phyloP scores from a whole-genome alignment of 2,888 invertebrate species.

The Neria commutata region DNA sequence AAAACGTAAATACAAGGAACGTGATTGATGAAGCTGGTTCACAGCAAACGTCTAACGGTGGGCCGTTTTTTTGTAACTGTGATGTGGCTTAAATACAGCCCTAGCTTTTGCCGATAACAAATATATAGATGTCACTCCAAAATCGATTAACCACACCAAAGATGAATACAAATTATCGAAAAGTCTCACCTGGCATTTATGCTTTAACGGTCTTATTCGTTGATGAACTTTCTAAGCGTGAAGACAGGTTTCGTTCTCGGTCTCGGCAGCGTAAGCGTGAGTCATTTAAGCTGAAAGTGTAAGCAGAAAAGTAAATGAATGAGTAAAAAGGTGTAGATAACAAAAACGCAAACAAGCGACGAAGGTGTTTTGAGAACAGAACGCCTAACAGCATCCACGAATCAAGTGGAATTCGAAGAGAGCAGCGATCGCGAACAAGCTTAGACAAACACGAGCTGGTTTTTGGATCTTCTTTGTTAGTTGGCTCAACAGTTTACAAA shows the following conservation, averaged over 20 bases:
- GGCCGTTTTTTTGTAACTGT: no score
- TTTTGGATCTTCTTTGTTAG: conserved; percentile 25
- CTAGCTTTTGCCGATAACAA: no score
- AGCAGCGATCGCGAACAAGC: conserved; percentile 28
- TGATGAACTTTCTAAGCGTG: conserved; percentile 32
- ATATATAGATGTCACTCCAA: no score
- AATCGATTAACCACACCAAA: no score
- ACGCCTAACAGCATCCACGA: conserved; percentile 46
- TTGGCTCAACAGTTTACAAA: conserved; percentile 14
- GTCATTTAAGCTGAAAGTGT: no score
- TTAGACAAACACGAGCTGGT: conserved; percentile 33
- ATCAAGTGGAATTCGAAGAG: conserved; percentile 41
- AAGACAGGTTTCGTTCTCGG: conserved; percentile 29
- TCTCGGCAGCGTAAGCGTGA: conserved; percentile 15
- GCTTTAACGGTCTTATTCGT: no score
- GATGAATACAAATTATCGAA: no score
- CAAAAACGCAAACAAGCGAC: conserved; percentile 34
- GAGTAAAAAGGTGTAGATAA: conserved; percentile 24
- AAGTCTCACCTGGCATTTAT: no score
- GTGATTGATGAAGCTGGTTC: no score
- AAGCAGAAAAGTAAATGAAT: conserved; percentile 26
- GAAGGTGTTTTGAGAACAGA: conserved; percentile 40
- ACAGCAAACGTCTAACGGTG: no score
- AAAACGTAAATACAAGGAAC: no score
- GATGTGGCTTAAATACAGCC: no score